Base-by-base conservation (phyloP, 2,113 vertebrate genomes). In the Taurulus bubalis region DNA sequence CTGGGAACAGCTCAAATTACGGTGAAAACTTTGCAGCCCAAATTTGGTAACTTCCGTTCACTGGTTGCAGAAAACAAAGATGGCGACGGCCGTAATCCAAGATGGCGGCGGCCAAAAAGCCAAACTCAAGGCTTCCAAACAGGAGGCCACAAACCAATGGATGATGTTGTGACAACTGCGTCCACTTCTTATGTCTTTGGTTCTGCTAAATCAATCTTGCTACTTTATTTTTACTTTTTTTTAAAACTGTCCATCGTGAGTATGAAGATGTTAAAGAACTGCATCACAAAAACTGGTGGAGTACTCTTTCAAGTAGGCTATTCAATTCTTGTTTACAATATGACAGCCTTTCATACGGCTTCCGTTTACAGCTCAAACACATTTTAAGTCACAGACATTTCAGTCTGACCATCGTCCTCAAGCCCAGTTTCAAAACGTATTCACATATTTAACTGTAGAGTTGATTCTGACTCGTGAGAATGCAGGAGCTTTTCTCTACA, bases 1-100 rank as follows among this genome's bases (percentile, higher is more conserved):
- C 71, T 67, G 9, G 32, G 26, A 79, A 66, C 5, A 45, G 34
- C 40, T 51, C 24, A 68, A 76, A 55, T 15, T 15, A 58, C 40
- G 66, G 40, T 22, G 40, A 34, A 80, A 71, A 38, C 10, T 40
- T 9, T 7, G 38, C 38, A 40, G 38, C 38, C 38, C 10, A 40
- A 40, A 40, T 11, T 3, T 40, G 38, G 38, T 45, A 4, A 45
- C 42, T 45, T 45, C 42, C 42, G 3, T 49, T 49, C 45, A 49
- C 45, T 20, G 45, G 18, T 20, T 49, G 45, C 45, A 49, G 45
- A 49, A 49, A 47, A 6, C 45, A 14, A 47, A 47, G 42, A 45
- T 45, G 42, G 42, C 42, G 42, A 45, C 14, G 42, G 42, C 11
- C 42, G 14, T 45, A 45, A 47, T 16, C 16, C 45, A 47, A 47